phyloP scores from a whole-genome alignment of 2,113 vertebrate species.

The Zosterops japonicus region DNA sequence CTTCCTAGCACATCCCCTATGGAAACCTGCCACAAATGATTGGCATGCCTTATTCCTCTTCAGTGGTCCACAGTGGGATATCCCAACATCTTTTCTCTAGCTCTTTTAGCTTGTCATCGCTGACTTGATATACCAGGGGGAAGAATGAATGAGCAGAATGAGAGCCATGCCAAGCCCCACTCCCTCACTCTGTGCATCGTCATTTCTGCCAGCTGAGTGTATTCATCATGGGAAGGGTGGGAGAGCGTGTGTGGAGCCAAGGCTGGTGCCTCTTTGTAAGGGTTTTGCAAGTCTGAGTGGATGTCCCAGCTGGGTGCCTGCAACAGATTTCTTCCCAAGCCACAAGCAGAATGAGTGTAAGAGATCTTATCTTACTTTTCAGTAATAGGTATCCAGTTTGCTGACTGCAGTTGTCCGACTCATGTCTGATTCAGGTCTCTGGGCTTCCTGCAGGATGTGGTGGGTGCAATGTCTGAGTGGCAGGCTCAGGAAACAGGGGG shows the following conservation, averaged over 20 bases:
- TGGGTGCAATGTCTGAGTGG: not conserved
- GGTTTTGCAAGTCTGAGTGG: conserved; percentile 10
- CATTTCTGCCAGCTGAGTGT: conserved; percentile 8
- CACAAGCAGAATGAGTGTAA: conserved; percentile 3
- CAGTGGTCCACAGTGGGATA: not conserved
- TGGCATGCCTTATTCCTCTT: not conserved
- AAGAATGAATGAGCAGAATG: not conserved
- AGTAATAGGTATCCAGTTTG: not conserved
- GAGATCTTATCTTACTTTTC: conserved; percentile 37
- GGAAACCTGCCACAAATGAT: not conserved
- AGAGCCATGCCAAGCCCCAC: not conserved
- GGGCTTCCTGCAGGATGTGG: conserved; percentile 28
- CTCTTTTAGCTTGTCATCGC: fast-evolving
- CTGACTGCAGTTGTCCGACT: conserved; percentile 2
- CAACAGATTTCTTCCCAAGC: not conserved
- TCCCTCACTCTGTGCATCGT: not conserved
- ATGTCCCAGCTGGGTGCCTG: not conserved
- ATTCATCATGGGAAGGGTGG: not conserved
- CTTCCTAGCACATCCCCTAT: not conserved
- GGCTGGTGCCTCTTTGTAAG: not conserved
- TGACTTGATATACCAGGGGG: not conserved
- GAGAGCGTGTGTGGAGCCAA: not conserved
- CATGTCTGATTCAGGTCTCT: conserved; percentile 38
- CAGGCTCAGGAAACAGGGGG: not conserved
- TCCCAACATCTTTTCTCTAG: not conserved